Percentiles rank a stretch among this genome's conserved stretches.
phyloP scores from a whole-genome alignment of 2,797 vertebrate species.

The Tadarida brasiliensis region DNA sequence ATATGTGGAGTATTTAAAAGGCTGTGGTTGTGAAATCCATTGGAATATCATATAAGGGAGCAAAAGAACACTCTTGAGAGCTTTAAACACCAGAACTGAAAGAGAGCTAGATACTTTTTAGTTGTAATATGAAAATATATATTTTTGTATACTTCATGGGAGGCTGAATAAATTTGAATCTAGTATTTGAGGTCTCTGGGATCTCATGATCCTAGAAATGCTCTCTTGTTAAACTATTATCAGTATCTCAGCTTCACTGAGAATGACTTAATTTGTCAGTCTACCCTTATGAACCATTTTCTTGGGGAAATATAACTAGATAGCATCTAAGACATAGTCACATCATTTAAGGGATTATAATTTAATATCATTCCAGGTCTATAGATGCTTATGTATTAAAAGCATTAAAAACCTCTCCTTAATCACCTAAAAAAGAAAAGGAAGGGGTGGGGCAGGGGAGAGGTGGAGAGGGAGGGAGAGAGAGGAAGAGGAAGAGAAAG shows the following conservation, averaged over 20 bases:
- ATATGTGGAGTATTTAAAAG: conserved; percentile 10
- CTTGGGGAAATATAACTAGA: background rate
- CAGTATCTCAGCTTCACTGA: background rate
- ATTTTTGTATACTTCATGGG: conserved; percentile 15
- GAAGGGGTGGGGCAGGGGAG: background rate
- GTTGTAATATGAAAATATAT: conserved; percentile 21
- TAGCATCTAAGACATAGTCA: conserved; percentile 8
- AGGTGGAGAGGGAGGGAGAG: background rate
- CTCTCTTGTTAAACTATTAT: conserved; percentile 33
- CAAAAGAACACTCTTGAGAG: background rate
- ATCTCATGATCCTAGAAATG: conserved; percentile 1
- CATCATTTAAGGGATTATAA: background rate
- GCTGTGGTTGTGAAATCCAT: background rate
- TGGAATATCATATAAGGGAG: background rate
- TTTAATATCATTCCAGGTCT: background rate
- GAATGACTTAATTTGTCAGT: background rate
- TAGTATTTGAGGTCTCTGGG: conserved; percentile 8
- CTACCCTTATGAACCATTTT: background rate
- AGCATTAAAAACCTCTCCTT: conserved; percentile 36
- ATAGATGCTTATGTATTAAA: conserved; percentile 16
- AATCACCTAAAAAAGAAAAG: conserved; percentile 14
- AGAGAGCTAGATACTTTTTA: conserved; percentile 32
- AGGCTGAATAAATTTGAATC: conserved; percentile 12
- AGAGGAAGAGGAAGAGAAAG: background rate
- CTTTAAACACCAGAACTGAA: conserved; percentile 40